Conservation (phyloP, 2,797 vertebrate species). For the Allobates femoralis region DNA sequence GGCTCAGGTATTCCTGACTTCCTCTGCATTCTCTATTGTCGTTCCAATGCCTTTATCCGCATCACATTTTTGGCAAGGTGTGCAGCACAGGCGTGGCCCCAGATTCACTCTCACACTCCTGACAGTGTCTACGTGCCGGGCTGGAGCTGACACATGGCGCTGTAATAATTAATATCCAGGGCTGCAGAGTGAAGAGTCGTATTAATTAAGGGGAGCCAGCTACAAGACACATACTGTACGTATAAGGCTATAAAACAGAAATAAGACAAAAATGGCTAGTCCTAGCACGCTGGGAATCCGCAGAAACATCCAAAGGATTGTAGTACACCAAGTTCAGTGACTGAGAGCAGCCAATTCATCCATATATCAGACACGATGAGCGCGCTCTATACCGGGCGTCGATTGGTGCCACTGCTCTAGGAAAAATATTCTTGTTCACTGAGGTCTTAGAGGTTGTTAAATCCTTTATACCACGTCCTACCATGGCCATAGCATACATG, state of each 20-base stretch:
- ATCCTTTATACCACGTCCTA: neutral
- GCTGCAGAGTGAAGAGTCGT: constrained; percentile 52
- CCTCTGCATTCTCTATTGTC: neutral
- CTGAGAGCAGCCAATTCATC: neutral
- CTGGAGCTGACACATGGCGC: constrained; percentile 35
- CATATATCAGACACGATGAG: neutral
- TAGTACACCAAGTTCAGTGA: neutral
- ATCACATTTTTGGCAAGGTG: constrained; percentile 51
- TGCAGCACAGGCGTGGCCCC: constrained; percentile 32
- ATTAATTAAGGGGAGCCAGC: constrained; percentile 51
- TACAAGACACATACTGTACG: constrained; percentile 2
- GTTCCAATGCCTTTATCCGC: constrained; percentile 22
- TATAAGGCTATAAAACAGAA: constrained; percentile 3
- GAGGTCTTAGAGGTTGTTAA: neutral
- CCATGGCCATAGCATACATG: too few species aligned
- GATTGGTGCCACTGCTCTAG: too few species aligned
- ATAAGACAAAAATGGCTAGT: constrained; percentile 23
- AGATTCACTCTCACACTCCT: constrained; percentile 34
- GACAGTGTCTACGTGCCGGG: constrained; percentile 52
- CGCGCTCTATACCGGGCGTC: neutral
- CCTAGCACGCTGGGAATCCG: constrained; percentile 22
- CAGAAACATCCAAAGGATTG: neutral
- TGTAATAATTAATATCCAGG: constrained; percentile 50
- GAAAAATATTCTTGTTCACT: neutral
- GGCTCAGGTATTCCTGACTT: neutral